Evolutionary conservation across 1,140 invertebrate species (phyloP), one percentile per base, ranked within the genome.

Genomic region (Thaumetopoea pityocampa): DNA sequence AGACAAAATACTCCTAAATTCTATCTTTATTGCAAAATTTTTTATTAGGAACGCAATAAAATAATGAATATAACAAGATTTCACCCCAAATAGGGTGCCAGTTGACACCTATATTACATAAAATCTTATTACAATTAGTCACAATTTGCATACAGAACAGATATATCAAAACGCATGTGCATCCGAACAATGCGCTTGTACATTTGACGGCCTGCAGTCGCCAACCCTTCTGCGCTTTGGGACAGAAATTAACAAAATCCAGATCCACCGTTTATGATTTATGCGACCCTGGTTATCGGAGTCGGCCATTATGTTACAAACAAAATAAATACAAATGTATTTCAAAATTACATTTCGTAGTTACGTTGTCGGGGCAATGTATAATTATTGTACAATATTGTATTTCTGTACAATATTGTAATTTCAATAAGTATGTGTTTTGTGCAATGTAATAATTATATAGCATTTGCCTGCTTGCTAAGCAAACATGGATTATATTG

Each of bases 41-140:
- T n/a, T n/a, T n/a, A n/a, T n/a, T n/a, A n/a, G n/a, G n/a, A n/a
- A 40, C 27, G 9, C 32, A 32, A 41, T 41, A 41, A 41, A 41
- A 41, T 41, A 41, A 41, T n/a, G 32, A 40, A 40, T 27, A 41
- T 5, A 16, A 11, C n/a, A 4, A 14, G 3, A 7, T 15, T 14
- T 6, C 1, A 17, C 28, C 37, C 37, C 23, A n/a, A n/a, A n/a
- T 17, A 19, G 16, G 22, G 37, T 40, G 17, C 32, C 37, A 41
- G 27, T 30, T 41, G 37, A 41, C 66, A 61, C 42, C 34, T 48
- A 50, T 59, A 45, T 36, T 45, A 34, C 37, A 17, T 28, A 27
- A 54, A 54, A 62, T 64, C 48, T 60, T 47, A 51, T 58, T 64
- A 59, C 48, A 65, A 65, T 65, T 61, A 65, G 53, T 23, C 24